Base-by-base conservation (phyloP, 1,140 invertebrate species). In the Zaprionus lachaisei region DNA sequence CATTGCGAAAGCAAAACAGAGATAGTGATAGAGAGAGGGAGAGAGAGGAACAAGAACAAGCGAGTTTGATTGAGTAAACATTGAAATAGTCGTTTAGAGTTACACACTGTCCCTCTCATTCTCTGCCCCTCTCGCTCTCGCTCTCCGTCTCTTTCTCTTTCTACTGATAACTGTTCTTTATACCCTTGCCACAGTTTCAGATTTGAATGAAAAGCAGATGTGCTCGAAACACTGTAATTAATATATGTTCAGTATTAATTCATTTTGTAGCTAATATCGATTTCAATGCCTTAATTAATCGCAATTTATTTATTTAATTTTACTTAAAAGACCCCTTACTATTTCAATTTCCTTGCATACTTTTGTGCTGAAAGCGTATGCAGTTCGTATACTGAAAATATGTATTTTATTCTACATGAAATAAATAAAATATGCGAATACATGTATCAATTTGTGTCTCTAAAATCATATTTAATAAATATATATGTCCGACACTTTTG, bases 31-130 rank as follows among this genome's bases (percentile, higher is more conserved):
- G 38, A 51, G 47, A 54, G 28, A 12, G 22, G 14, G 17, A 38
- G n/a, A 38, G 7, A 11, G 6, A 31, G 7, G 14, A 24, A 44
- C 22, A 55, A 63, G 15, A 37, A 62, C 38, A 74, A 70, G 44
- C 22, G 37, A 55, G 38, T 37, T 51, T 74, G 58, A 69, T 74
- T 60, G 54, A 47, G 56, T 49, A 47, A 74, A 62, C 51, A 62
- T 34, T 63, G 72, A 26, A 54, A 57, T 56, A 47, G 47, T 58
- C 38, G 44, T 63, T 44, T 34, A 12, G n/a, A 63, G 24, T 34
- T 63, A 17, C 28, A 22, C n/a, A 9, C 6, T 44, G 2, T 17
- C 14, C 38, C 14, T 41, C 38, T 41, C 38, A 1, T n/a, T 17
- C n/a, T 44, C n/a, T 3, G 2, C 17, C n/a, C 17, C n/a, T 44